These are phyloP conservation scores for Cervus canadensis DNA, from an alignment of 2,113 vertebrate species.

Conservation along the genomic window DNA sequence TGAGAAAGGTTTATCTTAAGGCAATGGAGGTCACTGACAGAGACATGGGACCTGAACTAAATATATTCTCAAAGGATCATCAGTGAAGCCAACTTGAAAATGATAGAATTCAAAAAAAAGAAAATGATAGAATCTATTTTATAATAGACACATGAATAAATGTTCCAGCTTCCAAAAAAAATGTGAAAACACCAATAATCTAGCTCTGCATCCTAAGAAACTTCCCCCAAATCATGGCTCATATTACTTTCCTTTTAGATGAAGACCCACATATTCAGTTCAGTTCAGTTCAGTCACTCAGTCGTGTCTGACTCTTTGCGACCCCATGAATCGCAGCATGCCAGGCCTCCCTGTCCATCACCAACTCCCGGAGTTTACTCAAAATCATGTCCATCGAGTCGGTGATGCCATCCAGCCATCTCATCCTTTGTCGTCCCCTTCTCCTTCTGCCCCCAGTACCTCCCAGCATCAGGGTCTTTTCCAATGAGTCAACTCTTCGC, in stretches of 20 bases:
- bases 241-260: neutral
- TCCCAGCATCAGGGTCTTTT: no score
- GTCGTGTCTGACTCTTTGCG: no score
- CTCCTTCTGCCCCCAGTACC: no score
- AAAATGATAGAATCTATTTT: neutral
- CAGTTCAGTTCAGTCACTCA: no score
- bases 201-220: neutral
- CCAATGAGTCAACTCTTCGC: no score
- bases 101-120: neutral
- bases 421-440: no score
- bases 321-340: no score
- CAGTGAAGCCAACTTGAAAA: neutral
- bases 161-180: neutral
- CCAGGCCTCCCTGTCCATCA: no score
- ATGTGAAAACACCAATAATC: neutral
- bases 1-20: neutral
- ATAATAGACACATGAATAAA: neutral
- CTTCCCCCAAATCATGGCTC: neutral
- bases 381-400: no score
- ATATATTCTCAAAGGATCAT: neutral
- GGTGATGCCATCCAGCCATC: no score
- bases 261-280: neutral
- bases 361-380: no score
- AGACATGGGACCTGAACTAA: neutral
- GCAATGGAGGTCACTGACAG: neutral